These are phyloP conservation scores for Channallabes apus DNA, from an alignment of 2,797 vertebrate genomes.

Conservation along the genomic window DNA sequence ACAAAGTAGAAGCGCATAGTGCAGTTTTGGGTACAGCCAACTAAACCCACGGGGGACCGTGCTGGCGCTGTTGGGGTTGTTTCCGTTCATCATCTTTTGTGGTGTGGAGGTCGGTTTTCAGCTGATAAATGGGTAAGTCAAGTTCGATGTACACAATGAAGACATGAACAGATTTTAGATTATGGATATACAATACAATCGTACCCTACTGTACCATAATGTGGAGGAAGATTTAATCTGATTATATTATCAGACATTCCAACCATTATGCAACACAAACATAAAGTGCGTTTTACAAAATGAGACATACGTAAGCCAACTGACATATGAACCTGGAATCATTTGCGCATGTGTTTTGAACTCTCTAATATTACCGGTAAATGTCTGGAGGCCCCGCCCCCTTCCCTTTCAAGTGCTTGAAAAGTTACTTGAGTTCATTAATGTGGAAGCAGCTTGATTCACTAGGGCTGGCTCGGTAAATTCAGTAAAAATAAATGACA, in stretches of 20 bases:
- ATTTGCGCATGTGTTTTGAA: not conserved
- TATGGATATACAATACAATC: not conserved
- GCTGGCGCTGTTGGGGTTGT: too few relatives aligned
- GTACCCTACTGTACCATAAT: not conserved
- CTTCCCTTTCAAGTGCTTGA: not conserved
- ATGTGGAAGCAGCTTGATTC: not conserved
- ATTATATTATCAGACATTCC: not conserved
- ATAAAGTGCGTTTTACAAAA: not conserved
- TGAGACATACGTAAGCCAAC: not conserved
- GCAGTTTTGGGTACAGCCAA: not conserved
- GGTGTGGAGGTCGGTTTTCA: not conserved
- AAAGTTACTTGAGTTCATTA: not conserved
- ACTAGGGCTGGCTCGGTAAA: not conserved
- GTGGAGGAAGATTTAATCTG: not conserved
- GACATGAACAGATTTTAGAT: not conserved
- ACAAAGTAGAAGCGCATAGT: not conserved
- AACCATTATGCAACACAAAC: not conserved
- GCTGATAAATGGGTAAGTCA: not conserved
- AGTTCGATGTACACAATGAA: not conserved
- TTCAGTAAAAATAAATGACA: not conserved
- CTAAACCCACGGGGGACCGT: not conserved
- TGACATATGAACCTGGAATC: not conserved
- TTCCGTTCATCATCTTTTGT: too few relatives aligned
- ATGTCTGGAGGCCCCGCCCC: not conserved
- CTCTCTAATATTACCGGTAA: too few relatives aligned